A percentile compares a stretch with the other conserved stretches of the same genome.
These are phyloP conservation scores for Yponomeuta malinellus DNA, from an alignment of 2,888 invertebrate species.

Conservation along the genomic window DNA sequence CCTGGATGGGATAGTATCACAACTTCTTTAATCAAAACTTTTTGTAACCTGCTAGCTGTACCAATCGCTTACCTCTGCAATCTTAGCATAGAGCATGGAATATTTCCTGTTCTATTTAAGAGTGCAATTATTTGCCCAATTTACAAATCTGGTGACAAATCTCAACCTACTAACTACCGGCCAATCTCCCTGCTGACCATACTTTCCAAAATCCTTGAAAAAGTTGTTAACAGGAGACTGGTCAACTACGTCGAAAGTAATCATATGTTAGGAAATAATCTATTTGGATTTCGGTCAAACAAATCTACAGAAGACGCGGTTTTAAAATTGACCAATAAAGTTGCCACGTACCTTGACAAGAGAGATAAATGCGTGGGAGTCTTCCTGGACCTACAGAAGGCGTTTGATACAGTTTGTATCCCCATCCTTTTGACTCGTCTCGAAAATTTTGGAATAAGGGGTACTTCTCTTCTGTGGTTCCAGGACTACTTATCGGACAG, in stretches of 20 bases:
- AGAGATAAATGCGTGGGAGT: neutral
- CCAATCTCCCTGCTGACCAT: conserved; percentile 4
- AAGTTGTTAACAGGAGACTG: conserved; percentile 11
- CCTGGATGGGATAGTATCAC: neutral
- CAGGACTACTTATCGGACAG: neutral
- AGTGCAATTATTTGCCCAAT: neutral
- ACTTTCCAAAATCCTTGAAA: conserved; percentile 7
- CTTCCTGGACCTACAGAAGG: conserved; percentile 5
- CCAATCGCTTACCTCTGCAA: conserved; percentile 4
- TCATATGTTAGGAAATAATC: conserved; percentile 7
- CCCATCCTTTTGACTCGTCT: neutral
- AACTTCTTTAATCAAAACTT: neutral
- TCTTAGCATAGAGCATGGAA: neutral
- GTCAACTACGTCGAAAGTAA: neutral
- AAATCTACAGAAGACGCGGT: conserved; percentile 16
- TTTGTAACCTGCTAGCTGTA: neutral
- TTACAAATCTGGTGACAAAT: conserved; percentile 4
- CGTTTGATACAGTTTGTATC: conserved; percentile 11
- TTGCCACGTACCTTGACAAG: neutral
- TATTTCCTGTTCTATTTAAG: conserved; percentile 10
- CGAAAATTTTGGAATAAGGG: conserved; percentile 6
- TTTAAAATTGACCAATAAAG: neutral
- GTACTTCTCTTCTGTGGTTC: neutral
- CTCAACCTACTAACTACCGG: conserved; percentile 4
- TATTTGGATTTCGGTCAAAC: conserved; percentile 16